Conservation (phyloP, 2,797 vertebrate genomes). For the Chloroceryle amazona region DNA sequence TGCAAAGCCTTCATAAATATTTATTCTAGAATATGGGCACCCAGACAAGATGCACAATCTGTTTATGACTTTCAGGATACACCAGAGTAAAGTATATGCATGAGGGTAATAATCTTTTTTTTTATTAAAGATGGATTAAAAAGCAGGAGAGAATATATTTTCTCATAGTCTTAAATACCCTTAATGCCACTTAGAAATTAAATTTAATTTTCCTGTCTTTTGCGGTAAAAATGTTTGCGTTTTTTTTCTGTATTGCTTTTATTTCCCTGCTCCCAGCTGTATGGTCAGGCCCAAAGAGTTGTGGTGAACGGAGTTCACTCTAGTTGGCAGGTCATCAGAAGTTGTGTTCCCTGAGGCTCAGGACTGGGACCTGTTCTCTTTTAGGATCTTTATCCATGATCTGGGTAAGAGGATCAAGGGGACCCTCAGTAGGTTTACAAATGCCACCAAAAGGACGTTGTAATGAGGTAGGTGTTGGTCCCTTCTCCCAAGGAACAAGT, state of each 20-base stretch:
- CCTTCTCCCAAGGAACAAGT: too few species aligned
- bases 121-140: not conserved
- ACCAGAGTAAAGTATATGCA: not conserved
- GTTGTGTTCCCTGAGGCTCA: not conserved
- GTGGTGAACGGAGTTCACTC: not conserved
- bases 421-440: not conserved
- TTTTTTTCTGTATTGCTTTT: not conserved
- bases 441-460: not conserved
- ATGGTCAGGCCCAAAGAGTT: too few species aligned
- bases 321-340: fast-evolving
- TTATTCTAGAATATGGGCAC: not conserved
- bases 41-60: not conserved
- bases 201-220: not conserved
- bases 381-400: not conserved
- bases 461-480: too few species aligned
- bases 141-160: not conserved
- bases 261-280: not conserved
- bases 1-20: not conserved
- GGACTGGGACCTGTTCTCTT: not conserved
- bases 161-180: not conserved
- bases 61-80: not conserved
- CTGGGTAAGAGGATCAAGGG: fast-evolving
- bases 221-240: not conserved
- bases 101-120: not conserved
- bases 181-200: not conserved